These are phyloP conservation scores for Halichoerus grypus DNA, from an alignment of 2,113 vertebrate genomes.

Conservation along the genomic window DNA sequence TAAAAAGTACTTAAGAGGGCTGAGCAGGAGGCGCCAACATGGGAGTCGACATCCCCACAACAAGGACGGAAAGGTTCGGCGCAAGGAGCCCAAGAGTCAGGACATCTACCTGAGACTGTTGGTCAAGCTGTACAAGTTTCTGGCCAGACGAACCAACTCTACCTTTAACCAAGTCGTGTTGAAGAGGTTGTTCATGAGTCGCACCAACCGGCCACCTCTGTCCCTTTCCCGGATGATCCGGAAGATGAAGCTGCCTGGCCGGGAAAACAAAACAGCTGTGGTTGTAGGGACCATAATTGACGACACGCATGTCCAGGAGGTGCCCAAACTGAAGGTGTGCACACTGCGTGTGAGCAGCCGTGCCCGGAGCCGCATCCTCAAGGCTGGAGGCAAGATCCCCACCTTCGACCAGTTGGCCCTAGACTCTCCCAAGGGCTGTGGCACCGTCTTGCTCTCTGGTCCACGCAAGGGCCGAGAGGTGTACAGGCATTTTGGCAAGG, in stretches of 20 bases:
- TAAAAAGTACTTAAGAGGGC: not conserved
- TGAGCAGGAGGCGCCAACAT: not conserved
- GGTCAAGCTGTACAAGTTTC: conserved; percentile 93
- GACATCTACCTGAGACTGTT: not conserved
- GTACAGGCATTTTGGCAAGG: conserved; percentile 88
- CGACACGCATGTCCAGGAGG: too few species aligned
- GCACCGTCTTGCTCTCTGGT: conserved; percentile 94
- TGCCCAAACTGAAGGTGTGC: too few species aligned
- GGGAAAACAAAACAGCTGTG: conserved; percentile 92
- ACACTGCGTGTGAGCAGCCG: conserved; percentile 86
- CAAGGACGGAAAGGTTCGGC: not conserved
- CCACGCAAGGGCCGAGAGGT: conserved; percentile 93
- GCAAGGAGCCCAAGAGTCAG: not conserved
- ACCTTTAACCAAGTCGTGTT: conserved; percentile 95
- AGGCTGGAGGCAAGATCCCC: conserved; percentile 93
- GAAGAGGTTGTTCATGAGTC: conserved; percentile 95
- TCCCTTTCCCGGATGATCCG: conserved; percentile 93
- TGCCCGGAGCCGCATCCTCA: conserved; percentile 92
- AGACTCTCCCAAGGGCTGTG: conserved; percentile 92
- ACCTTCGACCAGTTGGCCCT: conserved; percentile 94
- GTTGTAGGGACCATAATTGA: conserved; percentile 91
- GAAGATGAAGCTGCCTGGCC: conserved; percentile 93
- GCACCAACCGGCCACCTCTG: conserved; percentile 92
- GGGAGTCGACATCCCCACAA: not conserved
- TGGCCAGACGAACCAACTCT: conserved; percentile 92